Percentiles rank a stretch among this genome's conserved stretches.
Evolutionary conservation across 2,888 invertebrate genomes (phyloP).

Genomic region (Sycophila texana): DNA sequence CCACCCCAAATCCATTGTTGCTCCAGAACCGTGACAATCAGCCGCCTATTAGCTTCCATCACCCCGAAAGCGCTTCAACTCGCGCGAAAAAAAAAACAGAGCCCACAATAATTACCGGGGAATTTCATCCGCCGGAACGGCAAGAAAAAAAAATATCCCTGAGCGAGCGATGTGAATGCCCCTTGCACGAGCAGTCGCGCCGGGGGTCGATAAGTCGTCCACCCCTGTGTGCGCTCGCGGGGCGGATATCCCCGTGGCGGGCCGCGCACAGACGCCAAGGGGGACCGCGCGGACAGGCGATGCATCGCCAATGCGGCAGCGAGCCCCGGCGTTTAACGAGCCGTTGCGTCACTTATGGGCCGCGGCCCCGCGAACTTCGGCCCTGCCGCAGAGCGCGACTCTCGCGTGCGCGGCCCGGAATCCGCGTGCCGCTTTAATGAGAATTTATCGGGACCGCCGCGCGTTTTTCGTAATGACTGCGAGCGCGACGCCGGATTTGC

Average conservation of each 20-base stretch:
- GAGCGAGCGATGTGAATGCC: conserved; percentile 6
- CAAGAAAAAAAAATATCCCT: too few species aligned
- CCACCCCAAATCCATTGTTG: too few species aligned
- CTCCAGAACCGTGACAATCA: too few species aligned
- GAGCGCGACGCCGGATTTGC: too few species aligned
- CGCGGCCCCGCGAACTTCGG: background rate
- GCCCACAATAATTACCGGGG: too few species aligned
- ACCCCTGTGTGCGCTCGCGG: background rate
- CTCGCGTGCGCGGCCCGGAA: background rate
- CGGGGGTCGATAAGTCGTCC: conserved; percentile 36
- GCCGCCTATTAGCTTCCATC: too few species aligned
- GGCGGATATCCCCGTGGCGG: conserved; percentile 12
- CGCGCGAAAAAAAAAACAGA: too few species aligned
- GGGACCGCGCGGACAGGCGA: conserved; percentile 29
- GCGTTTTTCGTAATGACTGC: background rate
- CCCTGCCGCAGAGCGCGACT: background rate
- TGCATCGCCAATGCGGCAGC: conserved; percentile 32
- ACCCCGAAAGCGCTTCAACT: too few species aligned
- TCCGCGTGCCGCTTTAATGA: conserved; percentile 17
- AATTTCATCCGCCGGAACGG: too few species aligned
- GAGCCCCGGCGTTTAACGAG: conserved; percentile 29
- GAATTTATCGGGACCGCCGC: conserved; percentile 27
- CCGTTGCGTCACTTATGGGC: conserved; percentile 27
- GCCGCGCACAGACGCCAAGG: background rate
- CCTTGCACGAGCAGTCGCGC: conserved; percentile 16